Evolutionary conservation across 2,797 vertebrate species (phyloP).

Genomic region (Tragelaphus eurycerus): DNA sequence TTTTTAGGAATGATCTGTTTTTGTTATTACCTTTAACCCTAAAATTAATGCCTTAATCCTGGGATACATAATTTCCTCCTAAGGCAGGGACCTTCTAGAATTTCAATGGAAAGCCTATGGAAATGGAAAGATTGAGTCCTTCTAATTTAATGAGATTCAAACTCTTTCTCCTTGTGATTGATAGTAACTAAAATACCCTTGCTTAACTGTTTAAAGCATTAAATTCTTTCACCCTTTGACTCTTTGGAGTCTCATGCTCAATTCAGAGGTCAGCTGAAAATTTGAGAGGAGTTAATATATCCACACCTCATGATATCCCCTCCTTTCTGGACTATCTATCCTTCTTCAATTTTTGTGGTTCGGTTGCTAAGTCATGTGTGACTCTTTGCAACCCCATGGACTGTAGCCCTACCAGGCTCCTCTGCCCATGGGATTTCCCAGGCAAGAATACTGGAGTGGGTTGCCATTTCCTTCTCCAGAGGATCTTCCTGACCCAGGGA

Average conservation of each 20-base stretch:
- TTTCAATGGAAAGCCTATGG: not conserved
- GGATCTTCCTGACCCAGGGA: not conserved
- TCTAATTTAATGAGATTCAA: not conserved
- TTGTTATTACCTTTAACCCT: not conserved
- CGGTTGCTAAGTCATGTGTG: not conserved
- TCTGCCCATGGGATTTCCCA: not conserved
- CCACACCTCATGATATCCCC: not conserved
- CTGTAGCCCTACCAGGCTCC: not conserved
- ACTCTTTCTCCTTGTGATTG: not conserved
- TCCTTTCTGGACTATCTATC: not conserved
- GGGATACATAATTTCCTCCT: not conserved
- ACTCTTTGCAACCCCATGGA: not conserved
- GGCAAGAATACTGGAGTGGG: not conserved
- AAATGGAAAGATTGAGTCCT: not conserved
- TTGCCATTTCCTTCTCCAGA: not conserved
- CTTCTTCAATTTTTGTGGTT: not conserved
- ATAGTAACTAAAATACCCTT: not conserved
- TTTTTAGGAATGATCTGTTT: not conserved
- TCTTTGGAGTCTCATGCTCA: not conserved
- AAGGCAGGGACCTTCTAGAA: not conserved
- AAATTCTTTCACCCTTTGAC: not conserved
- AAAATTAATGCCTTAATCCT: not conserved
- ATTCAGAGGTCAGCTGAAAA: not conserved
- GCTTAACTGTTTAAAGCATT: not conserved
- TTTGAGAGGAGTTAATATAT: not conserved